phyloP scores from a whole-genome alignment of 1,140 invertebrate genomes.

The Globodera rostochiensis region DNA sequence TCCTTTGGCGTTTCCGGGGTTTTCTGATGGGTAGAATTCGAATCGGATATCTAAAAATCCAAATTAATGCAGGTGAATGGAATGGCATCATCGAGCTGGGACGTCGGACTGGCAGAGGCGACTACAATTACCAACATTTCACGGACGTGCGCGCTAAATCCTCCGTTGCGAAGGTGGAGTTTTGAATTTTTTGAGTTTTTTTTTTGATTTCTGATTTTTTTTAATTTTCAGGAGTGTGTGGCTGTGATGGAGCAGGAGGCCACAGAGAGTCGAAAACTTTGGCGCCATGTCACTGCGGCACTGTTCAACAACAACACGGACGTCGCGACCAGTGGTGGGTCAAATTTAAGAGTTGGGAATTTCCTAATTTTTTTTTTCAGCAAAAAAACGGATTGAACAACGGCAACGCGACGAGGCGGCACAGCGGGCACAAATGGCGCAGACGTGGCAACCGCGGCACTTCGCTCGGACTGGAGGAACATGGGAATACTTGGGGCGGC shows the following conservation, averaged over 20 bases:
- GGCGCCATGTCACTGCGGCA: conserved; percentile 92
- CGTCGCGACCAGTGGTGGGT: conserved; percentile 74
- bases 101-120: conserved; percentile 67
- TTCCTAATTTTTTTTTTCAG: too few relatives aligned
- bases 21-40: too few relatives aligned
- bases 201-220: conserved; percentile 62
- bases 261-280: conserved; percentile 72
- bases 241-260: conserved; percentile 50
- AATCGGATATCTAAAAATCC: too few relatives aligned
- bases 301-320: conserved; percentile 85
- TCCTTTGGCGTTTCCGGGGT: too few relatives aligned
- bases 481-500: too few relatives aligned
- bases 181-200: conserved; percentile 62
- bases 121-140: conserved; percentile 79
- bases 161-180: conserved; percentile 77
- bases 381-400: too few relatives aligned
- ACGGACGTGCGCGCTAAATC: conserved; percentile 84
- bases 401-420: too few relatives aligned
- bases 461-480: conserved; percentile 72
- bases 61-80: too few relatives aligned
- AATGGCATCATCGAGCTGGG: too few relatives aligned
- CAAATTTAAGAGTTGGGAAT: conserved; percentile 24
- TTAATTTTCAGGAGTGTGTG: conserved; percentile 69
- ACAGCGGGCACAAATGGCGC: too few relatives aligned
- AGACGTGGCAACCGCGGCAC: too few relatives aligned